phyloP scores from a whole-genome alignment of 2,113 vertebrate genomes.

The Rhodinocichla rosea region DNA sequence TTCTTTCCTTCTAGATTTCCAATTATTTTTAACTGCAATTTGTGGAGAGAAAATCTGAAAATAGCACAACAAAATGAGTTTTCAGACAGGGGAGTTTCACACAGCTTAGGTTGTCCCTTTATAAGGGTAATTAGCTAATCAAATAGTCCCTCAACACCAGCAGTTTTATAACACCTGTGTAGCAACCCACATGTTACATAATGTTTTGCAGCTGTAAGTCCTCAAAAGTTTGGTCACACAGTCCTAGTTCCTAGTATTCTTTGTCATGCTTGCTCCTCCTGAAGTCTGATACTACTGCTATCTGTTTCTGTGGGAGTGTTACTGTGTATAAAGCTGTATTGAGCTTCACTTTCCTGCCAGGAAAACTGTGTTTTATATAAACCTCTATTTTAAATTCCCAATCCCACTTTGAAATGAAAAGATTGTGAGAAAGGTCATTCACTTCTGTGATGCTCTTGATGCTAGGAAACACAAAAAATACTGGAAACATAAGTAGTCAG shows the following conservation, averaged over 20 bases:
- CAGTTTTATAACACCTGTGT: constrained; percentile 67
- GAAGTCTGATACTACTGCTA: background rate
- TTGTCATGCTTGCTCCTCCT: background rate
- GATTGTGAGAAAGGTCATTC: constrained; percentile 12
- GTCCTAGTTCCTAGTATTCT: background rate
- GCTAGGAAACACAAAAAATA: background rate
- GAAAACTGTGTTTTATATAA: background rate
- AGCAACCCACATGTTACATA: constrained; percentile 49
- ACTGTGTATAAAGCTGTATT: background rate
- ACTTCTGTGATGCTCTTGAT: background rate
- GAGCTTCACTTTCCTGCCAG: background rate
- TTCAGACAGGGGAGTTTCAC: constrained; percentile 55
- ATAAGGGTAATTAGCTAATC: constrained; percentile 72
- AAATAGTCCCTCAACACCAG: constrained; percentile 69
- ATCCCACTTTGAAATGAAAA: background rate
- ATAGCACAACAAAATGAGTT: constrained; percentile 29
- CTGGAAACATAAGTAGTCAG: constrained; percentile 5
- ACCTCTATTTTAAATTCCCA: background rate
- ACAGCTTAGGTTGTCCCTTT: constrained; percentile 65
- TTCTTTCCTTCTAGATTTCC: constrained; percentile 45
- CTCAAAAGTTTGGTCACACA: background rate
- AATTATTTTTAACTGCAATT: constrained; percentile 72
- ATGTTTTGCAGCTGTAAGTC: constrained; percentile 36
- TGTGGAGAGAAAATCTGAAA: constrained; percentile 63
- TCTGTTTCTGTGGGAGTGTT: background rate